Evolutionary conservation across 2,888 invertebrate species (phyloP), one percentile per base, ranked within the genome.

Genomic region (Caenorhabditis wallacei): DNA sequence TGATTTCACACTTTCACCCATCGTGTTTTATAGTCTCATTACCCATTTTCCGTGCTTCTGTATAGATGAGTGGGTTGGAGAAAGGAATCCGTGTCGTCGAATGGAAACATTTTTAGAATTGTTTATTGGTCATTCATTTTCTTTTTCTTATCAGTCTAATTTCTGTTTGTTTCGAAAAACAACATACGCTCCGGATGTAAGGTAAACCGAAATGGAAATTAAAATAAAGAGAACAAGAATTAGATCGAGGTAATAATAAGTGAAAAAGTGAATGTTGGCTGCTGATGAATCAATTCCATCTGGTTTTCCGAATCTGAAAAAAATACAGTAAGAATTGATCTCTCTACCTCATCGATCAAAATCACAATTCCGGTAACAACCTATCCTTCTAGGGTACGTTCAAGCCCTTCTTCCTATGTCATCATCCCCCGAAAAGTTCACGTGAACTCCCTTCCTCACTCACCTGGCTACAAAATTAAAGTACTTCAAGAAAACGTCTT

Each of bases 381-480:
- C 10, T 40, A 40, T 4, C 46, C 3, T 8, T 18, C 46, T 18
- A 48, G 46, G 16, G 10, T 59, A 59, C 59, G 22, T 37, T 22
- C 59, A 40, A 59, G 22, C 43, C 30, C 18, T 37, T 8, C 37
- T 35, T 5, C 18, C 35, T 10, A 18, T 43, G 43, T 43, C 46
- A n/a, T 18, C 18, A 20, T 57, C 24, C 57, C 37, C n/a, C 7
- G 0, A 30, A 22, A 18, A 13, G 16, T 70, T 51, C 64, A 64
- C 64, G 74, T 74, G 74, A 66, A 74, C 13, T 20, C 43, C 24
- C 24, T n/a, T 10, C 24, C 20, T 16, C n/a, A n/a, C 48, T 51
- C 37, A 79, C 79, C 70, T 70, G 79, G 79, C 70, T 71, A 68
- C 79, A 79, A 79, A 79, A n/a, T 79, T 71, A n/a, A 79, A 68